phyloP scores from a whole-genome alignment of 2,797 vertebrate species.

The Sphenopsis melanotis region DNA sequence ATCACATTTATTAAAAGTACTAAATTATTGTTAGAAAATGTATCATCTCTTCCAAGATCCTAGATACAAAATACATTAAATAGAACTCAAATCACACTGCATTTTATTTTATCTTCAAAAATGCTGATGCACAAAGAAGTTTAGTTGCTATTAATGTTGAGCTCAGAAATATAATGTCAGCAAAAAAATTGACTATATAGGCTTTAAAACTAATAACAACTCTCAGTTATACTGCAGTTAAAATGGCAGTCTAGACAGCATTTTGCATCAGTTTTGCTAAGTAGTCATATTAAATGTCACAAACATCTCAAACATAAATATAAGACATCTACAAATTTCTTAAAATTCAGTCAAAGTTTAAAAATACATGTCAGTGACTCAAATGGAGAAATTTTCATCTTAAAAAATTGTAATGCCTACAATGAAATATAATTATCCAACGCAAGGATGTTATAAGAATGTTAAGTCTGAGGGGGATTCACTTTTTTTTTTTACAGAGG shows the following conservation, averaged over 20 bases:
- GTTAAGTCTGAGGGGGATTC: background rate
- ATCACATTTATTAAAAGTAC: background rate
- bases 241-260: background rate
- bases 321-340: background rate
- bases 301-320: background rate
- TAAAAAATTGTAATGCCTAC: background rate
- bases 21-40: background rate
- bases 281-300: background rate
- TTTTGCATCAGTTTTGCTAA: background rate
- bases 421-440: background rate
- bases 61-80: background rate
- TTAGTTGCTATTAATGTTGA: background rate
- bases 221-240: background rate
- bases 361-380: background rate
- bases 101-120: background rate
- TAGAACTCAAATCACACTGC: background rate
- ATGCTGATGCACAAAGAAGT: background rate
- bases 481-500: background rate
- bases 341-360: background rate
- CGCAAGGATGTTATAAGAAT: background rate
- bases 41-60: background rate
- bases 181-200: background rate
- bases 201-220: background rate
- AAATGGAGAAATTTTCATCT: background rate
- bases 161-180: background rate